Conservation (phyloP, 1,140 invertebrate genomes). For the Paralvinella palmiformis region DNA sequence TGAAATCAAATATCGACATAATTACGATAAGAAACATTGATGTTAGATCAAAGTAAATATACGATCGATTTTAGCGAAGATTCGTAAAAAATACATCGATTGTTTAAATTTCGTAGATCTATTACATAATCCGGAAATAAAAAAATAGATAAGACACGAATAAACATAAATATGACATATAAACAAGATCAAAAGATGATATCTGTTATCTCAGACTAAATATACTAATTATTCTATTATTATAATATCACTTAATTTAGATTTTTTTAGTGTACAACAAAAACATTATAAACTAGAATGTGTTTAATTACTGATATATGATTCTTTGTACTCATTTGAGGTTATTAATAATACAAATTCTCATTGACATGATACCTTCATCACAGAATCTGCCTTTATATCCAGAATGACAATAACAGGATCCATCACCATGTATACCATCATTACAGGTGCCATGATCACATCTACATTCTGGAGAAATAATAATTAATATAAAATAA, state of each 20-base stretch:
- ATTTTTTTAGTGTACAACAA: background rate
- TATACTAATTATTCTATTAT: background rate
- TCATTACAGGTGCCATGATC: slow-evolving; percentile 3
- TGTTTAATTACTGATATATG: background rate
- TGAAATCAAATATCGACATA: too few species aligned
- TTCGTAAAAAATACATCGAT: too few species aligned
- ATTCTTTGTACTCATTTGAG: background rate
- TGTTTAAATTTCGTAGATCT: too few species aligned
- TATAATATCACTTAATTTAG: background rate
- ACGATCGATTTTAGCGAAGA: too few species aligned
- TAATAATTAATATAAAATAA: too few species aligned
- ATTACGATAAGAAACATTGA: too few species aligned
- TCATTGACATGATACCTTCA: slow-evolving; percentile 20
- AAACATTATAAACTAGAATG: background rate
- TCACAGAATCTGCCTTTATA: slow-evolving; percentile 29
- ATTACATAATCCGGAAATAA: too few species aligned
- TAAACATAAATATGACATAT: too few species aligned
- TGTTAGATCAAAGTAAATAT: too few species aligned
- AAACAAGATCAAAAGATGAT: background rate
- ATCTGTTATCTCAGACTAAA: background rate
- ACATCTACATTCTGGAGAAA: background rate
- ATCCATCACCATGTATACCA: background rate
- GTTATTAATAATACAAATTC: background rate
- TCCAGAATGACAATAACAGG: slow-evolving; percentile 24
- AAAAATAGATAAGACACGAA: slow-evolving; percentile 10